Base-by-base conservation (phyloP, 2,888 invertebrate genomes). In the Dermolepida albohirtum region DNA sequence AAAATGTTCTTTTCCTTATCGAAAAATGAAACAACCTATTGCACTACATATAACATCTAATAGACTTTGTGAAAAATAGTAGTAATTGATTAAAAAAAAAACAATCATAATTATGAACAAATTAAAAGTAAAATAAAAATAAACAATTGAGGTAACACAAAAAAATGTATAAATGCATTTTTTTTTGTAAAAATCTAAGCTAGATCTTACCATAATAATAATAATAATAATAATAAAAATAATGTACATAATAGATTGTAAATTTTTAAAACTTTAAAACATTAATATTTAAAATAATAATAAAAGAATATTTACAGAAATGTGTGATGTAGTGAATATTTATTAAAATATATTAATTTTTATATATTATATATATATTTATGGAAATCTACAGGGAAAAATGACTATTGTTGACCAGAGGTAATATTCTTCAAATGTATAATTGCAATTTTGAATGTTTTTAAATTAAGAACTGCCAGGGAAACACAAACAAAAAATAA, bases 91-190 rank as follows among this genome's bases (percentile, higher is more conserved):
- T 67, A 59, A 64, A 67, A 47, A 70, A 64, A 70, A 71, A 65
- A 70, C 69, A 57, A 47, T 39, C 27, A 43, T 44, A 44, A 47
- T 44, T n/a, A 17, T 50, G 39, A 59, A 57, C 57, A 57, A 57
- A 47, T 44, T 44, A 14, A 57, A 43, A 22, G 5, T 12, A 17
- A 22, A 27, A 59, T 29, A 44, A 76, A 76, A 75, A 75, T 78
- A 78, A 75, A 77, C 84, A 75, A 71, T 76, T 75, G 77, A 76
- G 77, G 78, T 79, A 79, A 80, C 77, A 74, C 74, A 72, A 70
- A 72, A 71, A 65, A 70, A 67, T 71, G 67, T 74, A 77, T 79
- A 79, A 80, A 79, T 79, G 79, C 79, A 76, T 76, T 70, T 72
- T 66, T 68, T 70, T 65, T 70, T 70, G 68, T 73, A 72, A 68